These are phyloP conservation scores for Gonioctena quinquepunctata DNA, from an alignment of 1,140 invertebrate genomes.

Conservation along the genomic window DNA sequence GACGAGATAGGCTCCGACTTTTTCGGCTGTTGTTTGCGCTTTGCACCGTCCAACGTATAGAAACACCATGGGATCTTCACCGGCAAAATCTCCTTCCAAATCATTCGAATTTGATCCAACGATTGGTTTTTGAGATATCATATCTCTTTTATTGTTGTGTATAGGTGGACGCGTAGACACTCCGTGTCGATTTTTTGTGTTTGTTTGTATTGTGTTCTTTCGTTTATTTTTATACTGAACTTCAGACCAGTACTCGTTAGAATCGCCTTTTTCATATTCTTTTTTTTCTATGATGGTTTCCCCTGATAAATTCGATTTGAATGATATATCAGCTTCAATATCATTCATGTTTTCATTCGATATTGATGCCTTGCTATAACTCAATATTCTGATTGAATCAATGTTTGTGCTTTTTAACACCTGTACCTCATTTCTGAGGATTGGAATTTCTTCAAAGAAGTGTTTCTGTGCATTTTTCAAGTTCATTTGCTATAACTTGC, in stretches of 20 bases:
- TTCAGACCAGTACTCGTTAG: background rate
- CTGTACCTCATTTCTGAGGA: background rate
- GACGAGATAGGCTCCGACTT: no score
- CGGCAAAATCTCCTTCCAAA: background rate
- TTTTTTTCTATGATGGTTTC: background rate
- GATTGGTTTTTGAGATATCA: no score
- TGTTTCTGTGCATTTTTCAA: background rate
- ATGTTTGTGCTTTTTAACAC: background rate
- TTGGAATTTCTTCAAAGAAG: background rate
- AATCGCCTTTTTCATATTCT: background rate
- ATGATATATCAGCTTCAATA: background rate
- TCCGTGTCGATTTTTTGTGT: background rate
- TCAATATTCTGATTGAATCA: background rate
- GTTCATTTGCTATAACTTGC: background rate
- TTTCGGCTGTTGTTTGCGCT: no score
- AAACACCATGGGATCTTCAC: background rate
- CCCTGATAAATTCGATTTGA: background rate
- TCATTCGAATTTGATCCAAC: conserved; percentile 1
- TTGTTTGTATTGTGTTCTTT: background rate
- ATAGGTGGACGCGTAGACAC: background rate
- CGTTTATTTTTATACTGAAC: background rate
- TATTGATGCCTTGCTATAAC: background rate
- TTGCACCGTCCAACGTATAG: no score
- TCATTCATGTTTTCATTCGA: background rate
- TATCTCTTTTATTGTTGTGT: background rate